A percentile compares a stretch with the other conserved stretches of the same genome.
Evolutionary conservation across 2,797 vertebrate genomes (phyloP).

Genomic region (Lithobates pipiens): DNA sequence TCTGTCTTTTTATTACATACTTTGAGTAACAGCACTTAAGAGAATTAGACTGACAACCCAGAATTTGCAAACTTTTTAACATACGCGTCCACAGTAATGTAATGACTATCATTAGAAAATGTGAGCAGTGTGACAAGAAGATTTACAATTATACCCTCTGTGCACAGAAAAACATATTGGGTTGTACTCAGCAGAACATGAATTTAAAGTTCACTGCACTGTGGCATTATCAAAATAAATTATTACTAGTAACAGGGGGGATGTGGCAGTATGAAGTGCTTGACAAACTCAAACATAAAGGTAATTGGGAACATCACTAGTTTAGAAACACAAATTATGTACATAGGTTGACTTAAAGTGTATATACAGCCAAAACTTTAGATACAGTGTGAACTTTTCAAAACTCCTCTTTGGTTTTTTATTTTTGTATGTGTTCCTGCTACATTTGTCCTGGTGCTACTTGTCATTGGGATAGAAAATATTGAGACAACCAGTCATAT

Average conservation of each 20-base stretch:
- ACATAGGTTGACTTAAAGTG: neutral
- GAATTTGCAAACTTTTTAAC: conserved; percentile 26
- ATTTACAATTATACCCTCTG: conserved; percentile 31
- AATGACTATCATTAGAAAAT: conserved; percentile 22
- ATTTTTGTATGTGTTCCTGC: no score
- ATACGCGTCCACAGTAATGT: conserved; percentile 21
- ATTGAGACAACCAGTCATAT: no score
- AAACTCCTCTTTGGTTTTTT: no score
- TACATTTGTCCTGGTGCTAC: no score
- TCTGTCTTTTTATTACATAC: neutral
- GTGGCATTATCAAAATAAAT: conserved; percentile 6
- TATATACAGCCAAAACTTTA: no score
- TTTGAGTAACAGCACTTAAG: neutral
- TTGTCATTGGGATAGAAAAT: no score
- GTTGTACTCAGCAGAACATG: neutral
- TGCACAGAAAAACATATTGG: conserved; percentile 18
- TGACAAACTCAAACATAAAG: neutral
- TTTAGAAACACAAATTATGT: neutral
- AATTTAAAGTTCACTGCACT: conserved; percentile 14
- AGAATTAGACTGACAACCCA: conserved; percentile 24
- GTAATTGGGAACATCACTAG: neutral
- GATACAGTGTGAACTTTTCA: no score
- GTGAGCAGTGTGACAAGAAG: neutral
- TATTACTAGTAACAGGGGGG: conserved; percentile 19
- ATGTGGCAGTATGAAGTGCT: neutral